These are phyloP conservation scores for Drosophila differens DNA, from an alignment of 2,888 invertebrate species.

Conservation along the genomic window DNA sequence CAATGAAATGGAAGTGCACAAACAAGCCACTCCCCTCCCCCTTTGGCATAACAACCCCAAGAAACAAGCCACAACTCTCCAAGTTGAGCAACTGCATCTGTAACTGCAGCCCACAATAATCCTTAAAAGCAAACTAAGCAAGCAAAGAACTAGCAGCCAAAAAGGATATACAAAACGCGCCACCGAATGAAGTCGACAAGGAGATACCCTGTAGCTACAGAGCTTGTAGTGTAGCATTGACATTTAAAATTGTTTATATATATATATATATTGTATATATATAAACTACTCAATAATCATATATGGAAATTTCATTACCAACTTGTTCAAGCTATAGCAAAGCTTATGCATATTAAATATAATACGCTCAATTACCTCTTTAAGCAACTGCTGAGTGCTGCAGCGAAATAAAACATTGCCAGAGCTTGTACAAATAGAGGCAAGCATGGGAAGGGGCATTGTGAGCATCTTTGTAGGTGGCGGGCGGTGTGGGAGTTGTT, in stretches of 20 bases:
- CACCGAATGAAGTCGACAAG: neutral
- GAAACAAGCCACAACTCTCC: conserved; percentile 3
- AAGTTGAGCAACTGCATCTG: conserved; percentile 47
- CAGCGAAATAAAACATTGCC: conserved; percentile 41
- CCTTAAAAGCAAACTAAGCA: conserved; percentile 58
- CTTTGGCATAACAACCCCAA: conserved; percentile 8
- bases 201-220: conserved; percentile 22
- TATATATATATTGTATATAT: neutral
- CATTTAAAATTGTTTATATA: neutral
- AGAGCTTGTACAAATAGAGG: conserved; percentile 47
- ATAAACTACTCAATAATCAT: neutral
- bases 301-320: neutral
- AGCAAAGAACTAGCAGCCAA: conserved; percentile 31
- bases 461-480: conserved; percentile 7
- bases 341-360: neutral
- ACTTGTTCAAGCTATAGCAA: neutral
- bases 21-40: conserved; percentile 9
- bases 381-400: conserved; percentile 18
- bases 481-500: neutral
- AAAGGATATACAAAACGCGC: conserved; percentile 26
- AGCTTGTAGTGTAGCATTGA: neutral
- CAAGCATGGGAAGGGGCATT: conserved; percentile 7
- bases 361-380: conserved; percentile 4
- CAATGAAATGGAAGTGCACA: conserved; percentile 80
- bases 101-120: conserved; percentile 45